phyloP scores from a whole-genome alignment of 2,888 invertebrate genomes.

The Sphaeridia pumilis region DNA sequence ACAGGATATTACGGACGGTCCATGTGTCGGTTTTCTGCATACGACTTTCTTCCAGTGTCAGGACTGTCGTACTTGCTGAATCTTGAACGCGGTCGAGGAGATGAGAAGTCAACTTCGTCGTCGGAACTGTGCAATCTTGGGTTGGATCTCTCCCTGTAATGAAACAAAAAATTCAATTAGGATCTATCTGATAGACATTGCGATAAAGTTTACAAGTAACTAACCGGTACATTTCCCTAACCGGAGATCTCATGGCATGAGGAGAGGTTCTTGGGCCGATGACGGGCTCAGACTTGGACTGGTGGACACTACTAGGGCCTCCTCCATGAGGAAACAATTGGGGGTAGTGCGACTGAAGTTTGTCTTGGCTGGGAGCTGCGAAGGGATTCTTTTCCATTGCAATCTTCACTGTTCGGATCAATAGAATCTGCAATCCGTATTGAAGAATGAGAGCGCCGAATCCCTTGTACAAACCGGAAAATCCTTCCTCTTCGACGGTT shows the following conservation, averaged over 20 bases:
- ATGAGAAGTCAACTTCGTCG: not conserved
- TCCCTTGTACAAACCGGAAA: constrained; percentile 86
- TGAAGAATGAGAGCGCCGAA: constrained; percentile 88
- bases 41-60: not conserved
- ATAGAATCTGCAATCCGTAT: constrained; percentile 70
- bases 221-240: constrained; percentile 11
- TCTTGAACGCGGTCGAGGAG: not conserved
- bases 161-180: no score
- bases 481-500: constrained; percentile 73
- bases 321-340: constrained; percentile 1
- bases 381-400: constrained; percentile 30
- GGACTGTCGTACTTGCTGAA: constrained; percentile 1
- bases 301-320: constrained; percentile 17
- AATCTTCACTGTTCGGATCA: constrained; percentile 44
- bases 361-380: constrained; percentile 11
- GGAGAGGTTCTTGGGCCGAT: constrained; percentile 23
- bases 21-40: no score
- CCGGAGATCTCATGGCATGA: constrained; percentile 2
- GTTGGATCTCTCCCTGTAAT: not conserved
- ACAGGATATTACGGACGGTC: no score
- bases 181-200: no score
- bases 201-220: no score
- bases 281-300: constrained; percentile 23
- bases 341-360: not conserved
- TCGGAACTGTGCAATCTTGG: not conserved